These are phyloP conservation scores for Leontopithecus rosalia DNA, from an alignment of 2,797 vertebrate species.

Conservation along the genomic window DNA sequence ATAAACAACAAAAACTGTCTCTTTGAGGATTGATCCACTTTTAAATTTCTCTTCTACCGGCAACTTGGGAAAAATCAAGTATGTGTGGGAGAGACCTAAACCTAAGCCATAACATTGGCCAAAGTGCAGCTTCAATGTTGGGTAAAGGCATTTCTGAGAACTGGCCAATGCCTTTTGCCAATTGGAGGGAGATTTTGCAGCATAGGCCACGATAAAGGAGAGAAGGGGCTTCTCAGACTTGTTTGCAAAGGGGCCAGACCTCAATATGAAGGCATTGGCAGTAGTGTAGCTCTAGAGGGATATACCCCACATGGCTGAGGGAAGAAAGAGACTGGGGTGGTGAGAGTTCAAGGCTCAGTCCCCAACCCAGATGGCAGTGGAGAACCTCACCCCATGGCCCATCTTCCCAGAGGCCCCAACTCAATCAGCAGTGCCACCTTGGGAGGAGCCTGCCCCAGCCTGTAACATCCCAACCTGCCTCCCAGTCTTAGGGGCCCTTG, in stretches of 20 bases:
- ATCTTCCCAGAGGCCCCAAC: conserved; percentile 1
- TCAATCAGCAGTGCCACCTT: background rate
- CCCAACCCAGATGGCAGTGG: conserved; percentile 49
- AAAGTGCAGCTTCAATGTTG: background rate
- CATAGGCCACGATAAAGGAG: background rate
- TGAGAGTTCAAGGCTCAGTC: conserved; percentile 14
- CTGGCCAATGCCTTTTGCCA: background rate
- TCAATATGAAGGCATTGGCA: conserved; percentile 17
- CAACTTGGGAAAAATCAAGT: background rate
- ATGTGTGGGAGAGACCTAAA: background rate
- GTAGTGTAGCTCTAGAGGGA: conserved; percentile 25
- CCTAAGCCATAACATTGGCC: background rate
- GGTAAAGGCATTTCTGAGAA: conserved; percentile 26
- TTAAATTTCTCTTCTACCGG: conserved; percentile 40
- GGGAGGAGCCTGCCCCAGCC: background rate
- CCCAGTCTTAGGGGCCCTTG: background rate
- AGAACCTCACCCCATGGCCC: background rate
- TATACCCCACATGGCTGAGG: background rate
- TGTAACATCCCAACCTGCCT: conserved; percentile 44
- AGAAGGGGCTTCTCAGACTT: background rate
- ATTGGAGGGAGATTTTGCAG: background rate
- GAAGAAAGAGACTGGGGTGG: background rate
- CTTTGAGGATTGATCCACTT: conserved; percentile 28
- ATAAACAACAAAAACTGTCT: conserved; percentile 80
- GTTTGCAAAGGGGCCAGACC: background rate